These are phyloP conservation scores for Macrosteles quadrilineatus DNA, from an alignment of 1,140 invertebrate genomes.

Conservation along the genomic window DNA sequence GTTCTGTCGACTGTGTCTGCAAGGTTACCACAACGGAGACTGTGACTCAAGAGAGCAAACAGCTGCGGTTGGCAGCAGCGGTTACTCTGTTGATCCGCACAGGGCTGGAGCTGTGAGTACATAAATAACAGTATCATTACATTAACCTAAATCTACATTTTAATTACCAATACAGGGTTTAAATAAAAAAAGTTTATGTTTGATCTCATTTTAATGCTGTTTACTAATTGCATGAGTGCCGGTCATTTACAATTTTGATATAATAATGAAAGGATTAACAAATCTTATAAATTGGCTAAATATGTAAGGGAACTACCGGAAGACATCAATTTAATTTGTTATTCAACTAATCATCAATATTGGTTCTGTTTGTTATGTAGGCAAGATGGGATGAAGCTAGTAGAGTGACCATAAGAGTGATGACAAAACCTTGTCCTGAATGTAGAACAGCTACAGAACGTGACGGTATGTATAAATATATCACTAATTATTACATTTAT, in stretches of 20 bases:
- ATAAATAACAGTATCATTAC: too few species aligned
- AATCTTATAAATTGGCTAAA: too few species aligned
- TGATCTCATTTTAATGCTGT: background rate
- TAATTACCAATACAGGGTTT: too few species aligned
- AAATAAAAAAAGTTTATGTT: background rate
- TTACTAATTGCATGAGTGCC: too few species aligned
- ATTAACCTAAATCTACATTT: too few species aligned
- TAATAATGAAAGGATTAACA: too few species aligned
- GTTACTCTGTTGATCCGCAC: conserved; percentile 63
- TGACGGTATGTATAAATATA: conserved; percentile 62
- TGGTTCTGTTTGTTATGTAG: too few species aligned
- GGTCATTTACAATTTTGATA: too few species aligned
- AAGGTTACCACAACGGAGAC: conserved; percentile 78
- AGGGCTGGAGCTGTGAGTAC: conserved; percentile 55
- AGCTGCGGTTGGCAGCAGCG: conserved; percentile 47
- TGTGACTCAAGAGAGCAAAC: conserved; percentile 54
- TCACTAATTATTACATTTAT: too few species aligned
- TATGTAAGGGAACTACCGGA: too few species aligned
- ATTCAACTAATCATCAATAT: too few species aligned
- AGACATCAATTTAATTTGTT: too few species aligned
- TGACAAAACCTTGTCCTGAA: conserved; percentile 85
- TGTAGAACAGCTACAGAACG: conserved; percentile 85
- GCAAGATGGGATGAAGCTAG: conserved; percentile 78
- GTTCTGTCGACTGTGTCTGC: conserved; percentile 77
- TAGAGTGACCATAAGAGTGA: conserved; percentile 72